These are phyloP conservation scores for Kryptolebias marmoratus DNA, from an alignment of 2,113 vertebrate species.

Conservation along the genomic window DNA sequence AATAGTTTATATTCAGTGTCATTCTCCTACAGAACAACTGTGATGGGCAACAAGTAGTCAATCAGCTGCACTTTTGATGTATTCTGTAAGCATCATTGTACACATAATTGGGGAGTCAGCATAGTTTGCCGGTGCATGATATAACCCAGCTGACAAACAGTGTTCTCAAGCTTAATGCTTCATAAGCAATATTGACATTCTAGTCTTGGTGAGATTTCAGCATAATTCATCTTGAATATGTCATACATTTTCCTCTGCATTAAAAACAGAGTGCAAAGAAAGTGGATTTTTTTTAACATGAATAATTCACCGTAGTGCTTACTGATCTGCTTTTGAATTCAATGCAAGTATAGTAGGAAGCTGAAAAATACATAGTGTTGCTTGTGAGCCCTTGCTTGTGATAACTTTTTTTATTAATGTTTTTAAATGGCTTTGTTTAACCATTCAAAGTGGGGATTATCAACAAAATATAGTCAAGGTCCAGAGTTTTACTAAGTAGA, in stretches of 20 bases:
- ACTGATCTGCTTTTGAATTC: not conserved
- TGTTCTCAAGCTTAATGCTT: slow-evolving; percentile 13
- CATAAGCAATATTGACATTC: slow-evolving; percentile 52
- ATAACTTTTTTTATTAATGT: not conserved
- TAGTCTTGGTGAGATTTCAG: slow-evolving; percentile 28
- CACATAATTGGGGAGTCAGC: slow-evolving; percentile 53
- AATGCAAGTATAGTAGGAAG: not conserved
- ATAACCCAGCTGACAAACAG: slow-evolving; percentile 30
- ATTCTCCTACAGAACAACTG: slow-evolving; percentile 10
- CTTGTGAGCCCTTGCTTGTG: not conserved
- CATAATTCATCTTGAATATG: slow-evolving; percentile 26
- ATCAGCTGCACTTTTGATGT: slow-evolving; percentile 50
- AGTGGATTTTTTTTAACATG: slow-evolving; percentile 2
- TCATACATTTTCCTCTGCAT: slow-evolving; percentile 9
- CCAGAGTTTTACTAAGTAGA: not conserved
- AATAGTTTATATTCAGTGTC: slow-evolving; percentile 26
- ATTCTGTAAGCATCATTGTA: slow-evolving; percentile 56
- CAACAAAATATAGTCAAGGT: not conserved
- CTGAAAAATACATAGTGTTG: not conserved
- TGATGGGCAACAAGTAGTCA: slow-evolving; percentile 27
- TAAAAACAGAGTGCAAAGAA: slow-evolving; percentile 9
- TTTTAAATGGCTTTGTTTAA: too few relatives aligned
- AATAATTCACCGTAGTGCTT: slow-evolving; percentile 19
- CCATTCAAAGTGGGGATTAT: too few relatives aligned
- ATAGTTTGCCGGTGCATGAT: slow-evolving; percentile 23